Base-by-base conservation (phyloP, 2,888 invertebrate genomes). In the Lycaena phlaeas region DNA sequence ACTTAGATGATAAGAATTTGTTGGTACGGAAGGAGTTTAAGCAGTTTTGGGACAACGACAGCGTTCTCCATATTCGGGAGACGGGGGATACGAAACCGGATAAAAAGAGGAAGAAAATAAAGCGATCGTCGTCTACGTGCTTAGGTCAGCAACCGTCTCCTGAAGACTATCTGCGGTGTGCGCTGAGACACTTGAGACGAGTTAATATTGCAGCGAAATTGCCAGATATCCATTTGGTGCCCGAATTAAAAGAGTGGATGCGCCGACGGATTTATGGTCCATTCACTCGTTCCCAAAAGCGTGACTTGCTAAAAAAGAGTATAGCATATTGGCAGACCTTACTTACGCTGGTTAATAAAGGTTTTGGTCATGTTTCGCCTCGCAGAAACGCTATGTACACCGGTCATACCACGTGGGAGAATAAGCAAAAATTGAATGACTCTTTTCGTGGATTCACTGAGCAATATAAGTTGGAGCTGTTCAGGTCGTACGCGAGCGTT, bases 191-290 rank as follows among this genome's bases (percentile, higher is more conserved):
- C 1, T 61, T 79, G 68, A 57, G 65, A 27, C 55, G 54, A 0
- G 43, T 55, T 1, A 81, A 81, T 50, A 41, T 73, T 1, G 81
- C 81, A 34, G 78, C 82, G 1, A 62, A 68, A 6, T 52, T 82
- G 25, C 82, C 82, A 0, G 79, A 81, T 29, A 47, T 74, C 11
- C 69, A 81, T 42, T 51, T 69, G 15, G 72, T 64, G 1, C 78
- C 82, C 4, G 79, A 78, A 43, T 59, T 82, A 3, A 63, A 59
- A 22, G 79, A 74, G 53, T 82, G 82, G 82, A 82, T 82, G 81
- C 68, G 78, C 7, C 46, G 50, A 3, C 67, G 82, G 10, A 63
- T 81, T 5, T 53, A 66, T 38, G 82, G 82, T 0, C 70, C 71
- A 0, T 50, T 56, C 22, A 58, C 59, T 4, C 25, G 14, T 1